Evolutionary conservation across 1,140 invertebrate species (phyloP).

Genomic region (Papilio dardanus): DNA sequence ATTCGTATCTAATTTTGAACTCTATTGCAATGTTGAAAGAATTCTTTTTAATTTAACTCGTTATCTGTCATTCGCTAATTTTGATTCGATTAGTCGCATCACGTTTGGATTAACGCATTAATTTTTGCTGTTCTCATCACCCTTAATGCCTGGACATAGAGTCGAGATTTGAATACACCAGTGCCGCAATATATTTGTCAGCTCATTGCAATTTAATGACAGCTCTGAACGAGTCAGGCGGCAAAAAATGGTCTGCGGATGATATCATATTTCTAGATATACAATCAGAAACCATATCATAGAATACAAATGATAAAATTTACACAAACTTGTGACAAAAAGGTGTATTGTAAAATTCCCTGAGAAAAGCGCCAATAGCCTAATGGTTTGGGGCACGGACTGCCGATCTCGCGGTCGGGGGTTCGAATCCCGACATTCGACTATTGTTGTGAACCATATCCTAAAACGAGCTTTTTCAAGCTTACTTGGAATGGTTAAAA

Average conservation of each 20-base stretch:
- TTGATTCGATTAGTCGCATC: conserved; percentile 51
- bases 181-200: conserved; percentile 25
- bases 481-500: too few species aligned
- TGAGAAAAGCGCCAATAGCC: too few species aligned
- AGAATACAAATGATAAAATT: conserved; percentile 13
- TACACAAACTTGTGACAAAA: not conserved
- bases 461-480: too few species aligned
- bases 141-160: conserved; percentile 25
- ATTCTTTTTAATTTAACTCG: conserved; percentile 17
- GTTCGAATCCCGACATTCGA: too few species aligned
- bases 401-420: too few species aligned
- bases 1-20: conserved; percentile 15
- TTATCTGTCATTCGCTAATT: conserved; percentile 46
- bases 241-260: conserved; percentile 57
- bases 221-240: conserved; percentile 44
- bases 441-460: too few species aligned
- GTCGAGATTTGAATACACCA: conserved; percentile 35
- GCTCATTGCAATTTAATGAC: conserved; percentile 50
- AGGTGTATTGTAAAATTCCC: not conserved
- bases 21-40: not conserved
- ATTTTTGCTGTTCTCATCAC: not conserved
- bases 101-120: conserved; percentile 40
- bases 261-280: conserved; percentile 51
- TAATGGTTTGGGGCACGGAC: too few species aligned
- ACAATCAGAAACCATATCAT: conserved; percentile 33